phyloP scores from a whole-genome alignment of 2,888 invertebrate genomes.

The Machimus rusticus region DNA sequence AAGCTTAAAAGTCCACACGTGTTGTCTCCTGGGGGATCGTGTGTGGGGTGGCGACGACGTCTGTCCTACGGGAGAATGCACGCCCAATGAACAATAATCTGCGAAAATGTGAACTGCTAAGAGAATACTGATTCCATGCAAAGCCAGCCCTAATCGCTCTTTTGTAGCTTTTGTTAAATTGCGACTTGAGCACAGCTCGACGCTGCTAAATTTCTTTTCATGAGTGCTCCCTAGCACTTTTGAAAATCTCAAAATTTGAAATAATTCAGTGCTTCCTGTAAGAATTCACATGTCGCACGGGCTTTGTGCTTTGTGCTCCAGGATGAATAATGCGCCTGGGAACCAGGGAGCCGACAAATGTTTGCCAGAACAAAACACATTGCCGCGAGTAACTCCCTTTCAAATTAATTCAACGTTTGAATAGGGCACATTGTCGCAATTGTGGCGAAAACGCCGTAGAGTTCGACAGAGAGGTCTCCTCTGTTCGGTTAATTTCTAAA shows the following conservation, averaged over 20 bases:
- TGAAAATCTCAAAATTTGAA: background rate
- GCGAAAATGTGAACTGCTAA: conserved; percentile 3
- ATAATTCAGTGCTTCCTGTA: background rate
- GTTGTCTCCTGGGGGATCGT: background rate
- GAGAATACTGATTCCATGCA: background rate
- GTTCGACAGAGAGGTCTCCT: background rate
- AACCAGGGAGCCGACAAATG: background rate
- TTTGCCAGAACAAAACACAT: background rate
- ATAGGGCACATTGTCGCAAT: background rate
- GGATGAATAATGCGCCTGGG: background rate
- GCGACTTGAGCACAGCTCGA: background rate
- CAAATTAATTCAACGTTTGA: background rate
- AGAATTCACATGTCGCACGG: background rate
- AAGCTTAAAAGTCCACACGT: background rate
- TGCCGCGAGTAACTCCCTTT: background rate
- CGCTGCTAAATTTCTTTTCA: background rate
- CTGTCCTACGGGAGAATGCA: background rate
- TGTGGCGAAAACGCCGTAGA: background rate
- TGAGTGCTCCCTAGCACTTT: background rate
- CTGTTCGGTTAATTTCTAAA: background rate
- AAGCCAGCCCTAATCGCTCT: background rate
- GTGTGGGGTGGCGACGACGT: background rate
- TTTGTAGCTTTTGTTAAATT: conserved; percentile 4
- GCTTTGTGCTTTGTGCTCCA: background rate
- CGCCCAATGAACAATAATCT: conserved; percentile 6